Percentiles rank a stretch among this genome's conserved stretches.
phyloP scores from a whole-genome alignment of 2,113 vertebrate species.

The Lepus americanus region DNA sequence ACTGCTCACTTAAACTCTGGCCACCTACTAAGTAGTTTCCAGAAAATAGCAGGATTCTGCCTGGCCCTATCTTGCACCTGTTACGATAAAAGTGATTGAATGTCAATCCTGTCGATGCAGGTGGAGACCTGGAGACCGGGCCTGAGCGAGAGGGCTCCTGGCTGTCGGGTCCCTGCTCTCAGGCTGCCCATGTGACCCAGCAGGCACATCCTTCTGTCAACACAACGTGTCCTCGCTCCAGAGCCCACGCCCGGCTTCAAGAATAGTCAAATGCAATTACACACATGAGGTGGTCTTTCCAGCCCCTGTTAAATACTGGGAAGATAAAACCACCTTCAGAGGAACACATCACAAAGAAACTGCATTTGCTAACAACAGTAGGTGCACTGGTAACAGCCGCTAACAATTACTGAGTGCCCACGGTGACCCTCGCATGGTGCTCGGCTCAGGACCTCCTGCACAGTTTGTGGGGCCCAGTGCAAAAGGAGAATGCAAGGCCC shows the following conservation, averaged over 20 bases:
- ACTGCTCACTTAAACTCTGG: constrained; percentile 62
- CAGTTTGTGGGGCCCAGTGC: not conserved
- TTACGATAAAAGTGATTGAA: not conserved
- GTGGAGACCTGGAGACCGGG: not conserved
- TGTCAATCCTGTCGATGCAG: not conserved
- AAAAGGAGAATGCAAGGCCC: not conserved
- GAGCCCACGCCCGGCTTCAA: not conserved
- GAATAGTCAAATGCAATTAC: constrained; percentile 59
- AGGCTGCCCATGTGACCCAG: not conserved
- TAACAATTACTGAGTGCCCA: fast-evolving
- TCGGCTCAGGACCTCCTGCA: fast-evolving
- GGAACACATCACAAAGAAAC: constrained; percentile 1
- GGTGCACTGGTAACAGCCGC: not conserved
- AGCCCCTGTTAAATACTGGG: not conserved
- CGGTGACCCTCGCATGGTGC: not conserved
- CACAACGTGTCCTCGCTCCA: not conserved
- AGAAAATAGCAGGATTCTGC: constrained; percentile 22
- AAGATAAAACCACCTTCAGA: constrained; percentile 47
- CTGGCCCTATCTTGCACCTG: constrained; percentile 13
- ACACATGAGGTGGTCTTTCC: constrained; percentile 3
- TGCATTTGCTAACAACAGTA: not conserved
- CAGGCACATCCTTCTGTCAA: not conserved
- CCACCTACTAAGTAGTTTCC: constrained; percentile 46
- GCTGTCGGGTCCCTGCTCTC: not conserved
- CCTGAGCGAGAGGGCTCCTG: not conserved